Evolutionary conservation across 2,113 vertebrate species (phyloP).

Genomic region (Otis tarda): DNA sequence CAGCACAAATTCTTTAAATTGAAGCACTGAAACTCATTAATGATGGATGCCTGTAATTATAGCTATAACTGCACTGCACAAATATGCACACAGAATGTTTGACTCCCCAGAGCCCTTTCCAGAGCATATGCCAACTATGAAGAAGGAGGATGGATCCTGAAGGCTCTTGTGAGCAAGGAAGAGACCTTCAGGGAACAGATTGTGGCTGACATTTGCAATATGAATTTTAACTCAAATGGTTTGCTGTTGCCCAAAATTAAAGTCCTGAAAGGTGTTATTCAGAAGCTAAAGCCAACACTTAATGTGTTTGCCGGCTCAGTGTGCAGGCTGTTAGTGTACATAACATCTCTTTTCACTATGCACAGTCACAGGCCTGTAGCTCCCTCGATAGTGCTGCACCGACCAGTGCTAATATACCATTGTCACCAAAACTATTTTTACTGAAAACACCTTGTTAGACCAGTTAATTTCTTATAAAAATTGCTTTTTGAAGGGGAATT

Average conservation of each 20-base stretch:
- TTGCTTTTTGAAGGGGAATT: neutral
- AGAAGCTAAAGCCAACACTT: neutral
- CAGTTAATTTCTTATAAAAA: neutral
- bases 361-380: neutral
- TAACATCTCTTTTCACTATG: neutral
- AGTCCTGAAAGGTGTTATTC: neutral
- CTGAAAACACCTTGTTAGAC: neutral
- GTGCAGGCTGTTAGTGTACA: neutral
- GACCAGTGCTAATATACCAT: neutral
- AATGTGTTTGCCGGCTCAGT: neutral
- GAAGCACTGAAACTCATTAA: neutral
- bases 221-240: neutral
- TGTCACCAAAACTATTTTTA: neutral
- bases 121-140: neutral
- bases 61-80: neutral
- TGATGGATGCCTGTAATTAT: neutral
- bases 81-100: neutral
- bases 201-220: neutral
- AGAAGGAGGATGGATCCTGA: neutral
- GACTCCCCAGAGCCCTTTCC: neutral
- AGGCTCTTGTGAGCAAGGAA: neutral
- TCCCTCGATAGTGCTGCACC: neutral
- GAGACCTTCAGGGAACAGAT: neutral
- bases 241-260: neutral
- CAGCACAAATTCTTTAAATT: neutral